Base-by-base conservation (phyloP, 2,797 vertebrate genomes). In the Sciaenops ocellatus region DNA sequence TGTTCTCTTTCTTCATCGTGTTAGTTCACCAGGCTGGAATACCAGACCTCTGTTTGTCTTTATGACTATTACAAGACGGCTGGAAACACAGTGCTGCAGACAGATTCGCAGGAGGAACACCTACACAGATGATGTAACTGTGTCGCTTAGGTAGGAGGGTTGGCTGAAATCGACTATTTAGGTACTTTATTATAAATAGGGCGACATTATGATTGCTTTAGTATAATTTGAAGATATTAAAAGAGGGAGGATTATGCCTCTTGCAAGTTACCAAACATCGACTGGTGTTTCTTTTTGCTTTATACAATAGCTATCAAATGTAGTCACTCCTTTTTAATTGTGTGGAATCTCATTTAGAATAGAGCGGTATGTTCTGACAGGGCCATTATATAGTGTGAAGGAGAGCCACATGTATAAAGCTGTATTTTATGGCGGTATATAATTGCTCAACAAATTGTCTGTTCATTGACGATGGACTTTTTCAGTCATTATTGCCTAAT, bases 371-470 rank as follows among this genome's bases (percentile, higher is more conserved):
- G 68, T 76, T 62, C 64, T 69, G 52, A 87, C 42, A 63, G 78
- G 54, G 46, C 65, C 52, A 76, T 85, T 83, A 80, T 83, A 34
- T 50, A 11, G 68, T 50, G 79, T 77, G 69, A 84, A 79, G 83
- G 60, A 79, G 78, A 75, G 79, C 48, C 77, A 41, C 69, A 57
- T 85, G 69, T 82, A 79, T 76, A 83, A 81, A 79, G 76, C 80
- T 80, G 69, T 87, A 87, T 91, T 38, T 91, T 85, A 88, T 87
- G 76, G 69, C 60, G 24, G 56, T 52, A 74, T 86, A 77, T 91
- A 92, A 93, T 90, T 89, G 90, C 78, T 84, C 69, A 84, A 87
- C 87, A 91, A 90, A 93, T 87, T 78, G 82, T 87, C 88, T 90
- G 85, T 89, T 90, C 86, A 87, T 89, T 87, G 76, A 81, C 78